phyloP scores from a whole-genome alignment of 2,113 vertebrate species.

The Oceanodroma tethys region DNA sequence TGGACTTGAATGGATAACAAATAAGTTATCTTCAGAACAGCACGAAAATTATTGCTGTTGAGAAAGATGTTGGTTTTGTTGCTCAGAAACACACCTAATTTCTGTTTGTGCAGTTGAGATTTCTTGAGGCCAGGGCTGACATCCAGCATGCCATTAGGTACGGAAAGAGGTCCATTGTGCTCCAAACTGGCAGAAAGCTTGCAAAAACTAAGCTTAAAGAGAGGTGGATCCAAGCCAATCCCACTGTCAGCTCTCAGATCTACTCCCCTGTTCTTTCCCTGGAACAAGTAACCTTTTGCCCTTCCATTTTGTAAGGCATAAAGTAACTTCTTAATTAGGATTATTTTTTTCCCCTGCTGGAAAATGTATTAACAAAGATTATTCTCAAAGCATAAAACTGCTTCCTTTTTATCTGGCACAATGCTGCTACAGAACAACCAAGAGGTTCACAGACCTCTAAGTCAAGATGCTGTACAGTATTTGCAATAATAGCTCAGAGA shows the following conservation, averaged over 20 bases:
- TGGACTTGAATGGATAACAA: not conserved
- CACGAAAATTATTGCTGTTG: not conserved
- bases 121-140: conserved; percentile 63
- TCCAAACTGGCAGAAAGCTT: conserved; percentile 62
- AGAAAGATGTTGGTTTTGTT: conserved; percentile 16
- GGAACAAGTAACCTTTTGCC: conserved; percentile 49
- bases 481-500: not conserved
- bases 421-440: not conserved
- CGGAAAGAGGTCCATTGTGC: conserved; percentile 44
- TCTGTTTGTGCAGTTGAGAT: conserved; percentile 11
- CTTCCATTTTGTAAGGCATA: conserved; percentile 46
- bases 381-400: not conserved
- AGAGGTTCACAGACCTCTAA: not conserved
- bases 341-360: conserved; percentile 6
- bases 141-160: conserved; percentile 60
- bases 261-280: conserved; percentile 39
- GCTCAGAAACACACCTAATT: conserved; percentile 49
- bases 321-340: conserved; percentile 51
- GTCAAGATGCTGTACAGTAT: not conserved
- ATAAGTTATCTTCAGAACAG: not conserved
- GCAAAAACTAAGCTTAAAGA: conserved; percentile 40
- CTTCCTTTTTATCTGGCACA: conserved; percentile 7
- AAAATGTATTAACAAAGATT: conserved; percentile 25
- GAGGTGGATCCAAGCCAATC: conserved; percentile 56
- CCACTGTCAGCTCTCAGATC: conserved; percentile 36